Evolutionary conservation across 2,797 vertebrate species (phyloP).

Genomic region (Podarcis lilfordi): DNA sequence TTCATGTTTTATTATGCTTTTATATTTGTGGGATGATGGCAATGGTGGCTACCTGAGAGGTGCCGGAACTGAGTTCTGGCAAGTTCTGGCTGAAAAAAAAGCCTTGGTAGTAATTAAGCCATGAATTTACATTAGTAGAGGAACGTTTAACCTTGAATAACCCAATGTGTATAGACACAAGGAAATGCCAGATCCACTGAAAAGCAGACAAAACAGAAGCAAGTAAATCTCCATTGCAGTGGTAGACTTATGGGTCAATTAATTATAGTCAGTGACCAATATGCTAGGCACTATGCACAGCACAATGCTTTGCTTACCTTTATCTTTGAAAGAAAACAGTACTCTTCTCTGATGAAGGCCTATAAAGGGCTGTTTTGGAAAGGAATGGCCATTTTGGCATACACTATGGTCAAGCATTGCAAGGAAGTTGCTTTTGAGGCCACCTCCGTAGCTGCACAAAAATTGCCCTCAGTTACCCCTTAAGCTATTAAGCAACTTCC

Average conservation of each 20-base stretch:
- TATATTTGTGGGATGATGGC: too few relatives aligned
- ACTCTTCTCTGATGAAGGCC: constrained; percentile 1
- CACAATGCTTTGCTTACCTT: neutral
- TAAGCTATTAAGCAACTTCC: neutral
- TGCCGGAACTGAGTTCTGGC: too few relatives aligned
- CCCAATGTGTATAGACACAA: neutral
- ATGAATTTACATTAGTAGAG: neutral
- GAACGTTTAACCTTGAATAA: neutral
- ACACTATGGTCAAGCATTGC: neutral
- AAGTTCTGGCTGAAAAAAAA: neutral
- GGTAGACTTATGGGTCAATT: neutral
- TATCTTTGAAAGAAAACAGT: constrained; percentile 3
- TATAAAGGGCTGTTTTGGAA: neutral
- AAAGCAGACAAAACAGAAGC: neutral
- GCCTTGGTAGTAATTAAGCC: too few relatives aligned
- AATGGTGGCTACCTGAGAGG: too few relatives aligned
- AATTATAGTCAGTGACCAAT: neutral
- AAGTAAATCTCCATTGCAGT: neutral
- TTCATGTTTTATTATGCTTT: too few relatives aligned
- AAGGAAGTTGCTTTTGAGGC: neutral
- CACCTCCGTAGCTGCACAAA: neutral
- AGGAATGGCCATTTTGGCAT: neutral
- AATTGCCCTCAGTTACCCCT: constrained; percentile 2
- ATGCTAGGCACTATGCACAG: neutral
- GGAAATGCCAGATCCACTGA: neutral